phyloP scores from a whole-genome alignment of 2,113 vertebrate species.

The Amphiprion ocellaris region DNA sequence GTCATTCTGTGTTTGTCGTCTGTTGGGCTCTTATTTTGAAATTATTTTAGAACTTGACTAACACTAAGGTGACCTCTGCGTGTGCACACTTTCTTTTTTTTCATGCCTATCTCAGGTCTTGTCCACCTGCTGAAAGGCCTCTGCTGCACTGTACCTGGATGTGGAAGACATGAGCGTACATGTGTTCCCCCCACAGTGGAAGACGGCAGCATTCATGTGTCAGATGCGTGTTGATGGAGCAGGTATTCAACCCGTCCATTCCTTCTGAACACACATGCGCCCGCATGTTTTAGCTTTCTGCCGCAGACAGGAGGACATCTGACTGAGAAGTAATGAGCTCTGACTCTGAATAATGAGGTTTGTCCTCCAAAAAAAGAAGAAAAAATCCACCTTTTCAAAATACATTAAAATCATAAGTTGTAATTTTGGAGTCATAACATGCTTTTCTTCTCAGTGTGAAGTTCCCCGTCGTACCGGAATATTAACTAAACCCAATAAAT shows the following conservation, averaged over 20 bases:
- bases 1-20: too few relatives aligned
- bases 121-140: conserved; percentile 29
- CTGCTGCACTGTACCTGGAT: conserved; percentile 21
- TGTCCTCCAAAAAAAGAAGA: conserved; percentile 1
- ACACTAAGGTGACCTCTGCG: background rate
- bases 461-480: background rate
- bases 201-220: conserved; percentile 50
- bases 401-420: background rate
- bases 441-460: background rate
- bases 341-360: conserved; percentile 28
- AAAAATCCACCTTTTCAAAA: conserved; percentile 9
- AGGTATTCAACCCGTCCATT: conserved; percentile 43
- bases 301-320: background rate
- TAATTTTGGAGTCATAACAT: conserved; percentile 7
- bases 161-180: conserved; percentile 39
- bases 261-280: conserved; percentile 29
- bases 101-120: background rate
- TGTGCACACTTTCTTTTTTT: background rate
- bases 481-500: background rate
- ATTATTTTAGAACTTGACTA: too few relatives aligned
- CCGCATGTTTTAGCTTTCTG: conserved; percentile 33
- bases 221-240: conserved; percentile 51
- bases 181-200: conserved; percentile 23
- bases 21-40: too few relatives aligned
- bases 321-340: conserved; percentile 39